Evolutionary conservation across 1,140 invertebrate genomes (phyloP).

Genomic region (Hormaphis cornu): DNA sequence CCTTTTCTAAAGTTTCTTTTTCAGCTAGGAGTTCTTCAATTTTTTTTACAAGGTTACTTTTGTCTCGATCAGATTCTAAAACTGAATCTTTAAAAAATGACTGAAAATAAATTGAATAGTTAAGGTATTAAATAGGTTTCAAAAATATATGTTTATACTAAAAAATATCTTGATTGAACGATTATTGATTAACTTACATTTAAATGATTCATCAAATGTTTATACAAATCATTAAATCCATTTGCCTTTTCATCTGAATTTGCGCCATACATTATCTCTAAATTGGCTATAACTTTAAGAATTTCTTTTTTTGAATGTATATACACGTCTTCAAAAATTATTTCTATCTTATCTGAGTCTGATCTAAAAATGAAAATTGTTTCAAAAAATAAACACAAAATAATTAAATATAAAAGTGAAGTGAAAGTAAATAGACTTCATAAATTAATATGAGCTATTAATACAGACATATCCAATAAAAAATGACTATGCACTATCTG

Average conservation of each 20-base stretch:
- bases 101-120: no score
- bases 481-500: no score
- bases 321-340: constrained; percentile 14
- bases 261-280: constrained; percentile 6
- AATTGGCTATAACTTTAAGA: not conserved
- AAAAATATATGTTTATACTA: no score
- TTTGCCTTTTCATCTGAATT: constrained; percentile 16
- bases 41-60: constrained; percentile 23
- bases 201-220: constrained; percentile 1
- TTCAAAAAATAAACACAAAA: no score
- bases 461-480: no score
- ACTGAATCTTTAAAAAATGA: constrained; percentile 16
- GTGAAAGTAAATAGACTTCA: no score
- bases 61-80: constrained; percentile 4
- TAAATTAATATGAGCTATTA: no score
- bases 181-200: constrained; percentile 14
- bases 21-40: constrained; percentile 14
- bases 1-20: constrained; percentile 19
- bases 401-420: no score
- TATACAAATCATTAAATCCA: constrained; percentile 2
- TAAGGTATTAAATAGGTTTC: no score
- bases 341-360: not conserved
- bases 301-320: constrained; percentile 13
- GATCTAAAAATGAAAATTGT: constrained; percentile 1
- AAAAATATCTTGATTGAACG: no score